Conservation (phyloP, 2,113 vertebrate genomes). For the Noturus placidus region DNA sequence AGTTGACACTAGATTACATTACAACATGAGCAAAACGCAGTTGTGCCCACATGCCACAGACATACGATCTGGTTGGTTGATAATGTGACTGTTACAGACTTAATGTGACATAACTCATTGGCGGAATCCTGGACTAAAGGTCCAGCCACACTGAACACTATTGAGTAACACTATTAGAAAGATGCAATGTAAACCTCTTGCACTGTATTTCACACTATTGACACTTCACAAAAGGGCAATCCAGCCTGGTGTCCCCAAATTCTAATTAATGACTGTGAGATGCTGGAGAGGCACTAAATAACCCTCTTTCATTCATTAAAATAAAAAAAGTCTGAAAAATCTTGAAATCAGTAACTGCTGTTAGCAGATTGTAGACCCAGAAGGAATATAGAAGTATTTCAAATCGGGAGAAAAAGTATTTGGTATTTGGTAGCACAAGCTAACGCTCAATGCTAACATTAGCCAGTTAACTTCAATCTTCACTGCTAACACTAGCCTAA, state of each 20-base stretch:
- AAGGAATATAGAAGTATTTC: neutral
- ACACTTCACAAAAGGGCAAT: neutral
- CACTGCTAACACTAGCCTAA: neutral
- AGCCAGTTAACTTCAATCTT: neutral
- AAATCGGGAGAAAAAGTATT: neutral
- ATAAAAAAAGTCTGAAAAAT: neutral
- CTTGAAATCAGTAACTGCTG: neutral
- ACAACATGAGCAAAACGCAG: neutral
- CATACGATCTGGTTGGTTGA: neutral
- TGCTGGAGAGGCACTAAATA: neutral
- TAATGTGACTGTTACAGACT: constrained; percentile 1
- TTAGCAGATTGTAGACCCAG: neutral
- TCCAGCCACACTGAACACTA: constrained; percentile 8
- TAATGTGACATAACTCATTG: neutral
- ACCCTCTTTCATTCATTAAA: neutral
- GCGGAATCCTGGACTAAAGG: constrained; percentile 3
- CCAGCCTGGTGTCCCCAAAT: neutral
- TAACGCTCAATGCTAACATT: neutral
- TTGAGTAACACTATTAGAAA: neutral
- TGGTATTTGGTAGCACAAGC: neutral
- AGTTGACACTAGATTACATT: neutral
- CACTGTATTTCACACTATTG: neutral
- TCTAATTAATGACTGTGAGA: neutral
- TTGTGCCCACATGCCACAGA: neutral
- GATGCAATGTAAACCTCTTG: neutral